Evolutionary conservation across 2,888 invertebrate genomes (phyloP), one percentile per base, ranked within the genome.

Genomic region (Patella caerulea): DNA sequence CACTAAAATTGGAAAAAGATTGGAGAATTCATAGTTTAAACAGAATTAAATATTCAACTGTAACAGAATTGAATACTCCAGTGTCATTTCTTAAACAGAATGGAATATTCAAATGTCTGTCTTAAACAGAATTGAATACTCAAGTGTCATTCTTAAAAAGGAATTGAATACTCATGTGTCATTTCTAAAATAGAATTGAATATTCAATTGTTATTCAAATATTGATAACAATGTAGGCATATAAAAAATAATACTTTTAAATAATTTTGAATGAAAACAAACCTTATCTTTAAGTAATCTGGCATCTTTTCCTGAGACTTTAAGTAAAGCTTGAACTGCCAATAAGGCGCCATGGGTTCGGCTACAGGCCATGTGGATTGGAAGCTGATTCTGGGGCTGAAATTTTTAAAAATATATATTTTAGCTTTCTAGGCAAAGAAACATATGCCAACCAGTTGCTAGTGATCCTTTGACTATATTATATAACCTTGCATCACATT

Each of bases 301-400:
- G 86, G 96, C 96, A 88, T 98, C 98, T 91, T 96, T 96, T 74
- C 97, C 96, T 56, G 97, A 96, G 24, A 96, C 95, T 79, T 95
- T 95, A 78, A 99, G 94, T 65, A 99, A 94, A 7, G 96, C 95
- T 88, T 98, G 94, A 17, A 98, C 94, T 86, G 98, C 96, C 86
- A 96, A 95, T 78, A 98, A 96, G 5, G 98, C 97, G 19, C 97
- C 97, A 0, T 97, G 96, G 91, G 97, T 96, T 87, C 99, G 94
- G 86, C 96, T 96, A 76, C 98, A 97, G 81, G 98, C 98, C 91
- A 98, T 93, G 93, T 99, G 99, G 2, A 99, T 95, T 2, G 98
- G 96, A 9, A 98, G 96, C 92, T 98, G 98, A 87, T 96, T 95
- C 82, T 96, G 95, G 81, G 97, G 95, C 98, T 98, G 92, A 56